A percentile compares a stretch with the other conserved stretches of the same genome.
Conservation (phyloP, 2,797 vertebrate species). For the Odontamblyopus lacepedii region DNA sequence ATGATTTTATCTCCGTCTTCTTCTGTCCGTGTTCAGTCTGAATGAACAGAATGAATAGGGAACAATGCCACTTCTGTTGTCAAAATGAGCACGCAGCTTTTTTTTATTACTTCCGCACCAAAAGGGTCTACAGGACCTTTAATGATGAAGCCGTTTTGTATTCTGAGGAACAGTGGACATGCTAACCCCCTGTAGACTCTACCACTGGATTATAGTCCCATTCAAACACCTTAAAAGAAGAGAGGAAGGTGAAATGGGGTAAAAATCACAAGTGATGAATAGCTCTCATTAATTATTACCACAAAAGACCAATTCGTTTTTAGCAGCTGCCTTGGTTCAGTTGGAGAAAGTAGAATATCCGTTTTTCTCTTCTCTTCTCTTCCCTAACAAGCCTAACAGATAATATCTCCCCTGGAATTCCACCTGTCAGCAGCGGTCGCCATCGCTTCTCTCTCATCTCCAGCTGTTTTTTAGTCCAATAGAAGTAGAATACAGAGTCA, state of each 20-base stretch:
- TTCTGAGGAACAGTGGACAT: slow-evolving; percentile 10
- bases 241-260: slow-evolving; percentile 21
- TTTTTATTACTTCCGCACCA: no score
- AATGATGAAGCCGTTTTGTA: slow-evolving; percentile 1
- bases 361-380: slow-evolving; percentile 23
- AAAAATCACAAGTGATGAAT: background rate
- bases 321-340: slow-evolving; percentile 1
- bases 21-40: no score
- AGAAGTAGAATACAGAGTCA: slow-evolving; percentile 31
- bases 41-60: no score
- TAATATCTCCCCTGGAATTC: slow-evolving; percentile 65
- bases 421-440: slow-evolving; percentile 45
- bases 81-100: no score
- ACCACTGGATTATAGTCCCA: slow-evolving; percentile 42
- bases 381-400: slow-evolving; percentile 48
- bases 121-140: no score
- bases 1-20: no score
- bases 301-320: slow-evolving; percentile 6
- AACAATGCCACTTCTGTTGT: no score
- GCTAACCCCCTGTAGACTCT: slow-evolving; percentile 16
- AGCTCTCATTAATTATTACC: slow-evolving; percentile 9
- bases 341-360: slow-evolving; percentile 21
- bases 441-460: slow-evolving; percentile 38
- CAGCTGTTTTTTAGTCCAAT: slow-evolving; percentile 48
- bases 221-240: slow-evolving; percentile 40